Evolutionary conservation across 2,797 vertebrate species (phyloP).

Genomic region (Melanitta fusca): DNA sequence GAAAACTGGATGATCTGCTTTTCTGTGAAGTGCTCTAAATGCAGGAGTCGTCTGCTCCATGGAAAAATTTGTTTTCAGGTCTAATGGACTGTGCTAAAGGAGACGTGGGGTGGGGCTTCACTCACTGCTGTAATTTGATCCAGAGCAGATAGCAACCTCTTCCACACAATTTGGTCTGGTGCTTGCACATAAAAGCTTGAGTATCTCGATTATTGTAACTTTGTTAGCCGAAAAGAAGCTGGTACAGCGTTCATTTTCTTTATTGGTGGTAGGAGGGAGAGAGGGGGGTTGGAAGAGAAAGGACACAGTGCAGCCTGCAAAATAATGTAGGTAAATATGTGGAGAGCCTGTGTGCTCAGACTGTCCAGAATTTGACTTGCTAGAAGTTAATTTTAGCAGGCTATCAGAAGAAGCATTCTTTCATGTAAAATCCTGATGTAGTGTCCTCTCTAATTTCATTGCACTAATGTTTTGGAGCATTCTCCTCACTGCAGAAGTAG

Average conservation of each 20-base stretch:
- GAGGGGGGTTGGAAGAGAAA: slow-evolving; percentile 14
- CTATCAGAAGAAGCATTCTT: slow-evolving; percentile 65
- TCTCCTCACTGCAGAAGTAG: slow-evolving; percentile 12
- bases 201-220: slow-evolving; percentile 81
- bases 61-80: slow-evolving; percentile 91
- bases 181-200: slow-evolving; percentile 80
- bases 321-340: slow-evolving; percentile 69
- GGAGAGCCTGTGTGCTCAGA: slow-evolving; percentile 30
- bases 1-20: slow-evolving; percentile 82
- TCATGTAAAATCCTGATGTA: slow-evolving; percentile 50
- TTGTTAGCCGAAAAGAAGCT: slow-evolving; percentile 78
- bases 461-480: not conserved
- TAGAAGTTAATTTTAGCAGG: slow-evolving; percentile 75
- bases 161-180: slow-evolving; percentile 84
- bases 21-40: slow-evolving; percentile 85
- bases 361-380: slow-evolving; percentile 63
- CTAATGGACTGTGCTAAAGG: slow-evolving; percentile 89
- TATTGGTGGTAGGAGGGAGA: slow-evolving; percentile 48
- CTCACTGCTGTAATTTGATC: slow-evolving; percentile 94
- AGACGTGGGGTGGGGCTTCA: slow-evolving; percentile 91
- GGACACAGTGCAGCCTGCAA: slow-evolving; percentile 40
- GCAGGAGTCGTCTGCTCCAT: slow-evolving; percentile 88
- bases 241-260: slow-evolving; percentile 72
- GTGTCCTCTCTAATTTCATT: not conserved
- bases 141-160: slow-evolving; percentile 93